phyloP scores from a whole-genome alignment of 2,797 vertebrate species.

The Eulemur coronatus region DNA sequence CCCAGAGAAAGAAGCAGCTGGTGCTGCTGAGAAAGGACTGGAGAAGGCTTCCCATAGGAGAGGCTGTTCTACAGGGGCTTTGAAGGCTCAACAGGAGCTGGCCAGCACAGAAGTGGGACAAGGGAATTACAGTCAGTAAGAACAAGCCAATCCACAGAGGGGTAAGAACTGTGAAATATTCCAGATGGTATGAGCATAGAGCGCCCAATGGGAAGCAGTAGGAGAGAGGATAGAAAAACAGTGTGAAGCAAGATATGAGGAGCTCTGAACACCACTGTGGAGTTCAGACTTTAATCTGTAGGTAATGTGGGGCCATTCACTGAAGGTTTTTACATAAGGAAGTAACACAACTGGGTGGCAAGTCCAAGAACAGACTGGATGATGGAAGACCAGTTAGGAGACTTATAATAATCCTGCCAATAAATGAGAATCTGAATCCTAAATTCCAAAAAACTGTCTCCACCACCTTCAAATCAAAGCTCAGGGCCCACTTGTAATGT shows the following conservation, averaged over 20 bases:
- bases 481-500: neutral
- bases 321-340: neutral
- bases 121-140: neutral
- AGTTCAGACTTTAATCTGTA: neutral
- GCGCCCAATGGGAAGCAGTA: neutral
- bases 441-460: neutral
- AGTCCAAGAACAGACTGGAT: neutral
- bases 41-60: neutral
- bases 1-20: neutral
- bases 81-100: neutral
- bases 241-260: neutral
- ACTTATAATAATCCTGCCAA: neutral
- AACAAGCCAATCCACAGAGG: neutral
- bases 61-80: neutral
- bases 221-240: neutral
- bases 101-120: neutral
- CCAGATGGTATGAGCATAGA: neutral
- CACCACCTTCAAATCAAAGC: neutral
- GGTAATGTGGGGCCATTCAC: neutral
- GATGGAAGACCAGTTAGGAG: neutral
- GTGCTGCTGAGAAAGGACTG: neutral
- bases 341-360: neutral
- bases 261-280: neutral
- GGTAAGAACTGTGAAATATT: neutral
- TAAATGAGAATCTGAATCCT: neutral